Percentiles rank a stretch among this genome's conserved stretches.
Evolutionary conservation across 2,797 vertebrate genomes (phyloP).

Genomic region (Notolabrus celidotus): DNA sequence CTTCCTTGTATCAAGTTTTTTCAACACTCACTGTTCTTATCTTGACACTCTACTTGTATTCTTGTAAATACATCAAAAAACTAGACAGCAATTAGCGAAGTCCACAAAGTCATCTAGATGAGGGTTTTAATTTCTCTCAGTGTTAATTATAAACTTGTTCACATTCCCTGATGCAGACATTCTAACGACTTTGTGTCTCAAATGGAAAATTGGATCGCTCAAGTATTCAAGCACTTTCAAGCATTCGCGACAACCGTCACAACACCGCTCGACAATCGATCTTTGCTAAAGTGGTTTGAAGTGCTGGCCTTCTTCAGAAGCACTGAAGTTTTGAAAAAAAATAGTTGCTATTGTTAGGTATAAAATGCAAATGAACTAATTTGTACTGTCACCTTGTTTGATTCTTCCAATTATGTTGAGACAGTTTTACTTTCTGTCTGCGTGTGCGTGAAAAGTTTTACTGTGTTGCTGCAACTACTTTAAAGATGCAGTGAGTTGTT

Average conservation of each 20-base stretch:
- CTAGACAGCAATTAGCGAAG: background rate
- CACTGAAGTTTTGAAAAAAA: constrained; percentile 14
- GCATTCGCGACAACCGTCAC: constrained; percentile 26
- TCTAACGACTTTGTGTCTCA: constrained; percentile 27
- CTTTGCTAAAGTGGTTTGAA: constrained; percentile 35
- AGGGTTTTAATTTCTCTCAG: constrained; percentile 19
- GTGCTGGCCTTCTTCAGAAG: constrained; percentile 24
- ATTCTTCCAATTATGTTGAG: constrained; percentile 52
- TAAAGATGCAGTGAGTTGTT: constrained; percentile 10
- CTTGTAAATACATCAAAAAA: background rate
- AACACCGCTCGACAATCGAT: constrained; percentile 41
- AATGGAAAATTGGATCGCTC: constrained; percentile 41
- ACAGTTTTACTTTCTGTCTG: constrained; percentile 17
- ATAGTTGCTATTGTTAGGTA: constrained; percentile 10
- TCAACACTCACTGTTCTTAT: background rate
- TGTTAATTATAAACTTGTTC: constrained; percentile 33
- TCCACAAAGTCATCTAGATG: background rate
- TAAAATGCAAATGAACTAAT: constrained; percentile 60
- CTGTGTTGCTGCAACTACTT: constrained; percentile 26
- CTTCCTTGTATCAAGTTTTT: too few relatives aligned
- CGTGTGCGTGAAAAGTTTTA: constrained; percentile 50
- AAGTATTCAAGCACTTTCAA: constrained; percentile 27
- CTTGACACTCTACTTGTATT: background rate
- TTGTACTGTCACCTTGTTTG: constrained; percentile 55
- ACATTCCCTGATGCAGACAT: constrained; percentile 31